phyloP scores from a whole-genome alignment of 2,113 vertebrate genomes.

The Hippolais icterina region DNA sequence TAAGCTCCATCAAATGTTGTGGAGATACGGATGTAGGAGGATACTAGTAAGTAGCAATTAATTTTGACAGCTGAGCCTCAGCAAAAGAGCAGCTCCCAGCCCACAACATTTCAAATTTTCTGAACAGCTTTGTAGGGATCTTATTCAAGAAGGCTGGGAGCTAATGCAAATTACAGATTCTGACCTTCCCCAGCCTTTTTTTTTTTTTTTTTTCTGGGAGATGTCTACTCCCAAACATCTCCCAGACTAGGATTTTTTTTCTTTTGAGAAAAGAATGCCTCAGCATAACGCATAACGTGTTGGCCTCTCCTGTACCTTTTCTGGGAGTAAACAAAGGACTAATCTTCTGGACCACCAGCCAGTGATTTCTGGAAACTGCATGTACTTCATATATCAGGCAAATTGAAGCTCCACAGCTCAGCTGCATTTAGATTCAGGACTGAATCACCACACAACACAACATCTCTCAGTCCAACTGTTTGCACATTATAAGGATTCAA shows the following conservation, averaged over 20 bases:
- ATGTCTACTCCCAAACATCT: too few relatives aligned
- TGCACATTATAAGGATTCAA: background rate
- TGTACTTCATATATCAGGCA: background rate
- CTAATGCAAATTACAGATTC: background rate
- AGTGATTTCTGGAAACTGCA: background rate
- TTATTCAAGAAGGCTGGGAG: background rate
- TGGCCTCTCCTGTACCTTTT: background rate
- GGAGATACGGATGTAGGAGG: background rate
- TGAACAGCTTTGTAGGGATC: background rate
- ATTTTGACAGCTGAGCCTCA: background rate
- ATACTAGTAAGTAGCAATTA: background rate
- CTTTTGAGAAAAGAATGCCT: background rate
- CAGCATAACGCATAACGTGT: background rate
- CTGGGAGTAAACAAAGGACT: background rate
- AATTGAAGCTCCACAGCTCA: background rate
- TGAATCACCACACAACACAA: background rate
- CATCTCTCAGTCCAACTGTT: background rate
- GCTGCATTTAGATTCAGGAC: background rate
- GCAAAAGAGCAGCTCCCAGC: background rate
- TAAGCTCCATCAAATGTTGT: background rate
- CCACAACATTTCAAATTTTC: background rate
- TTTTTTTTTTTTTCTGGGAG: background rate
- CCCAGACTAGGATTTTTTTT: too few relatives aligned
- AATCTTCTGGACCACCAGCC: background rate
- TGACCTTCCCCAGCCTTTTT: background rate